Evolutionary conservation across 2,797 vertebrate species (phyloP), one percentile per base, ranked within the genome.

Genomic region (Arremon brunneinucha): DNA sequence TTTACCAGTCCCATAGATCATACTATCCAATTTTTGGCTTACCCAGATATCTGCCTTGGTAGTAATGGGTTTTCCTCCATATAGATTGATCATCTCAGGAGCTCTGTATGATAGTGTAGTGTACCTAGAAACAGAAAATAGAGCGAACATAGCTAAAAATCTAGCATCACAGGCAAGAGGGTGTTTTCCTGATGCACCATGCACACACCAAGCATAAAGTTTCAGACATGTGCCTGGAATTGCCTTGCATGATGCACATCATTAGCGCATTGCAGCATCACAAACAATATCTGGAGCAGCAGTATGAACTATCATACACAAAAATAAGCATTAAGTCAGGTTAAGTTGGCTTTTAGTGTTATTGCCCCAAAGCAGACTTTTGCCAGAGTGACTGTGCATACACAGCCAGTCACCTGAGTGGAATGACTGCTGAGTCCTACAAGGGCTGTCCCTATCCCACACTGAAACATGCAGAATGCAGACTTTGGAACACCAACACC

Each of bases 1-100:
- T 77, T 60, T 39, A 78, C 49, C 14, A 72, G 24, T 26, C 41
- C 24, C 11, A 1, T 9, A 12, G 14, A 64, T 49, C 44, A 21
- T 3, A 46, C 24, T 12, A 60, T 4, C 34, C 5, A 11, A 7
- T 39, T 80, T 94, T 89, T 67, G 52, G 7, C 99, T 98, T 98
- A 99, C 99, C 99, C 99, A 99, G 95, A 99, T 99, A 98, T 99
- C 99, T 97, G 99, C 99, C 97, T 99, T 99, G 87, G 99, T 99
- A 96, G 99, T 99, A 98, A 99, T 99, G 93, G 98, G 95, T 95
- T 99, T 99, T 95, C 99, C 99, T 97, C 98, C 99, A 83, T 99
- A 99, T 95, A 99, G 97, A 97, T 99, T 99, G 93, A 99, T 98
- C 99, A 99, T 99, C 98, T 99, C 99, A 8, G 99, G 99, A 41